Evolutionary conservation across 1,140 invertebrate species (phyloP).

Genomic region (Drosophila grimshawi): DNA sequence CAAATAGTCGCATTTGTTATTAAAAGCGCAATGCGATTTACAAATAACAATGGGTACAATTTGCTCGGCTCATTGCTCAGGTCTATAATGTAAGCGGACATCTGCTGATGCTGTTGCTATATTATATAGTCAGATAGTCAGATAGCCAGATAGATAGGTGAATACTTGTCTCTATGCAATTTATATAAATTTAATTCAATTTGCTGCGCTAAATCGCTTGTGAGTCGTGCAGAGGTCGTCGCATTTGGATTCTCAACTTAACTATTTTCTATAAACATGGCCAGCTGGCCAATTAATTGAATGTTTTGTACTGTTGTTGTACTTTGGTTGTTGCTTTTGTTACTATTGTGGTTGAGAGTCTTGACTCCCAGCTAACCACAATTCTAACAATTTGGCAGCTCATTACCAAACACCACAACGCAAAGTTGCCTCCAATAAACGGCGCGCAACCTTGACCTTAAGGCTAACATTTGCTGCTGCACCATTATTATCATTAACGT

Average conservation of each 20-base stretch:
- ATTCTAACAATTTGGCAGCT: slow-evolving; percentile 81
- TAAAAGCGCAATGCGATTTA: slow-evolving; percentile 71
- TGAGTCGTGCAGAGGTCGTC: slow-evolving; percentile 73
- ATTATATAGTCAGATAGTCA: slow-evolving; percentile 46
- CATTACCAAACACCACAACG: slow-evolving; percentile 68
- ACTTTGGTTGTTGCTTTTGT: background rate
- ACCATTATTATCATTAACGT: slow-evolving; percentile 30
- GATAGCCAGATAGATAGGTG: slow-evolving; percentile 16
- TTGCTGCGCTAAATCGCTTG: slow-evolving; percentile 75
- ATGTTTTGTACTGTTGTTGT: slow-evolving; percentile 17
- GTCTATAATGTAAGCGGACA: slow-evolving; percentile 78
- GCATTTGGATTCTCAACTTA: slow-evolving; percentile 52
- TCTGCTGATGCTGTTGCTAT: slow-evolving; percentile 58
- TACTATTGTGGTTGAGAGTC: background rate
- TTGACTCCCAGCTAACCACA: slow-evolving; percentile 37
- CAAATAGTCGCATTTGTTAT: slow-evolving; percentile 51
- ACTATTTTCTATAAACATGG: slow-evolving; percentile 49
- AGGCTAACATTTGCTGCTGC: slow-evolving; percentile 49
- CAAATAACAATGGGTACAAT: slow-evolving; percentile 79
- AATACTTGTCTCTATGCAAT: slow-evolving; percentile 63
- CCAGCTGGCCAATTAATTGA: slow-evolving; percentile 57
- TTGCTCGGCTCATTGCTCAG: slow-evolving; percentile 62
- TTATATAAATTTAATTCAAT: slow-evolving; percentile 83
- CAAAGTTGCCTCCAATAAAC: slow-evolving; percentile 70
- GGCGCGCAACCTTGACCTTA: slow-evolving; percentile 77